Conservation (phyloP, 2,888 invertebrate species). For the Eilema griseolum region DNA sequence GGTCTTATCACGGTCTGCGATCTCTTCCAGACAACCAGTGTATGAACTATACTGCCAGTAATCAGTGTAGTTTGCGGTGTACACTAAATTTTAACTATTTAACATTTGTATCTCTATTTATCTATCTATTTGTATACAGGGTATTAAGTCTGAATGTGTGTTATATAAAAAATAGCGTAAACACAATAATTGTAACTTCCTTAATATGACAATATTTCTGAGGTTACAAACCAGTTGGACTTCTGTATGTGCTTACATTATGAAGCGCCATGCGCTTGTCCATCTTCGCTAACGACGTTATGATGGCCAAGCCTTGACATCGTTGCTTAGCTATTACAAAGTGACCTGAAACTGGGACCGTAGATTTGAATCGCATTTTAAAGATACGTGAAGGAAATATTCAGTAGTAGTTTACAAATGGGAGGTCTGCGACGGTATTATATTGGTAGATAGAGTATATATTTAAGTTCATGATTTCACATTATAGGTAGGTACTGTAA, state of each 20-base stretch:
- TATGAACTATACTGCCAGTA: too few species aligned
- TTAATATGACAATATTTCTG: background rate
- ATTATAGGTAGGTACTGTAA: too few species aligned
- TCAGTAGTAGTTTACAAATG: background rate
- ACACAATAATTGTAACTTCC: too few species aligned
- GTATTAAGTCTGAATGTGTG: too few species aligned
- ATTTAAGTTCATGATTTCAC: too few species aligned
- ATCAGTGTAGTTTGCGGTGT: too few species aligned
- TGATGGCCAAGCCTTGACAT: slow-evolving; percentile 33
- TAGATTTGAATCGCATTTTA: background rate
- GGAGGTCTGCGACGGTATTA: background rate
- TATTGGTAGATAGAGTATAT: background rate
- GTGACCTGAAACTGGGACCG: background rate
- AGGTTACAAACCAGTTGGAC: slow-evolving; percentile 6
- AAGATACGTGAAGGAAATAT: background rate
- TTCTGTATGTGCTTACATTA: slow-evolving; percentile 15
- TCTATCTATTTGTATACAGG: too few species aligned
- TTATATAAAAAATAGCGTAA: too few species aligned
- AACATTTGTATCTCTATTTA: too few species aligned
- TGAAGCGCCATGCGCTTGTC: slow-evolving; percentile 19
- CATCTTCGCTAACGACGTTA: slow-evolving; percentile 42
- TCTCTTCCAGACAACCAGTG: too few species aligned
- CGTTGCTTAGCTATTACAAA: slow-evolving; percentile 14
- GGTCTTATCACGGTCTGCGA: too few species aligned
- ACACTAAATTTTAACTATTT: too few species aligned